Conservation (phyloP, 2,888 invertebrate species). For the Plutella xylostella region DNA sequence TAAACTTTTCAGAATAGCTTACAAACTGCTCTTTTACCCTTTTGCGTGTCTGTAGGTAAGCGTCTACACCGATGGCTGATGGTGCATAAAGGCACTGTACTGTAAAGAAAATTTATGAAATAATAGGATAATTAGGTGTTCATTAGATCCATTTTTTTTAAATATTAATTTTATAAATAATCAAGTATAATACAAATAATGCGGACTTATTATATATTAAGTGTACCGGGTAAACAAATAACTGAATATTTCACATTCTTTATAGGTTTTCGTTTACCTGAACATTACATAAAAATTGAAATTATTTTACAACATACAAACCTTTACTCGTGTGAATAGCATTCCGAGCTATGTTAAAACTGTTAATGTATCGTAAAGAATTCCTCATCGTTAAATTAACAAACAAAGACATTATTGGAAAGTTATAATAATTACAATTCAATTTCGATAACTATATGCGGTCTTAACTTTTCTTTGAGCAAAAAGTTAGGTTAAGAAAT, state of each 20-base stretch:
- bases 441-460: background rate
- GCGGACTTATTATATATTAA: background rate
- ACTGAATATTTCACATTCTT: background rate
- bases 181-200: background rate
- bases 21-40: constrained; percentile 70
- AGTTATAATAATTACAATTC: background rate
- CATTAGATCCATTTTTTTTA: background rate
- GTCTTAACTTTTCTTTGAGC: too few species aligned
- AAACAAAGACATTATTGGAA: background rate
- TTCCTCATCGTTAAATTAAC: background rate
- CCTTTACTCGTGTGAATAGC: background rate
- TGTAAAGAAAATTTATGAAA: constrained; percentile 19
- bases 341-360: background rate
- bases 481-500: too few species aligned
- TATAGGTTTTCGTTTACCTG: background rate
- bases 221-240: background rate
- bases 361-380: background rate
- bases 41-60: constrained; percentile 65
- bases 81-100: constrained; percentile 65
- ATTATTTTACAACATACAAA: background rate
- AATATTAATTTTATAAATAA: background rate
- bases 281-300: background rate
- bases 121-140: background rate
- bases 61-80: constrained; percentile 72
- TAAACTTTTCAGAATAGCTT: constrained; percentile 74